Percentiles rank a stretch among this genome's conserved stretches.
Conservation (phyloP, 1,140 invertebrate genomes). For the Chironomus striatipennis region DNA sequence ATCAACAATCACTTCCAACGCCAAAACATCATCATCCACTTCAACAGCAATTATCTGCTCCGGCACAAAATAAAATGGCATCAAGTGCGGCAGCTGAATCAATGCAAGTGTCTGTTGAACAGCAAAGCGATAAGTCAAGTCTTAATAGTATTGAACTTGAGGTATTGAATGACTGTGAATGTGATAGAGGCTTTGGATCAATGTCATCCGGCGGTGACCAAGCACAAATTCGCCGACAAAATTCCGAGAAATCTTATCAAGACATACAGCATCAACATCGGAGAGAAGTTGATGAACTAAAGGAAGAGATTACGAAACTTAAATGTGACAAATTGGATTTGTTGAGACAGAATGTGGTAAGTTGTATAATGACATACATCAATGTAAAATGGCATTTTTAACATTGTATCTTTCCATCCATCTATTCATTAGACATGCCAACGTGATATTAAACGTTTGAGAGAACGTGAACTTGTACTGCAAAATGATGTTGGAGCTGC, state of each 20-base stretch:
- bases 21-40: slow-evolving; percentile 9
- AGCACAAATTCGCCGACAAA: neutral
- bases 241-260: slow-evolving; percentile 4
- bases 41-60: neutral
- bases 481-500: slow-evolving; percentile 73
- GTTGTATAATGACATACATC: slow-evolving; percentile 36
- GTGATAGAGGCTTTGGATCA: slow-evolving; percentile 83
- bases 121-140: slow-evolving; percentile 48
- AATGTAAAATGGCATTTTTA: neutral
- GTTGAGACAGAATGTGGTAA: slow-evolving; percentile 86
- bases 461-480: slow-evolving; percentile 75
- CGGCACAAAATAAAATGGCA: neutral
- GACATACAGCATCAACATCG: neutral
- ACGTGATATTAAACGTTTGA: slow-evolving; percentile 82
- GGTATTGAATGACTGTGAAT: slow-evolving; percentile 50
- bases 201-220: slow-evolving; percentile 81
- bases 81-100: neutral
- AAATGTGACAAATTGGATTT: slow-evolving; percentile 91
- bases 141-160: slow-evolving; percentile 51
- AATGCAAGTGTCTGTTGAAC: slow-evolving; percentile 25
- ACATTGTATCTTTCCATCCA: slow-evolving; percentile 18
- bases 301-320: slow-evolving; percentile 77
- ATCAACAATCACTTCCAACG: slow-evolving; percentile 19
- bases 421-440: slow-evolving; percentile 71
- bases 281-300: slow-evolving; percentile 49